Evolutionary conservation across 64 coral and sea anemone genomes (phyloP).

Genomic region (Platygyra sinensis): DNA sequence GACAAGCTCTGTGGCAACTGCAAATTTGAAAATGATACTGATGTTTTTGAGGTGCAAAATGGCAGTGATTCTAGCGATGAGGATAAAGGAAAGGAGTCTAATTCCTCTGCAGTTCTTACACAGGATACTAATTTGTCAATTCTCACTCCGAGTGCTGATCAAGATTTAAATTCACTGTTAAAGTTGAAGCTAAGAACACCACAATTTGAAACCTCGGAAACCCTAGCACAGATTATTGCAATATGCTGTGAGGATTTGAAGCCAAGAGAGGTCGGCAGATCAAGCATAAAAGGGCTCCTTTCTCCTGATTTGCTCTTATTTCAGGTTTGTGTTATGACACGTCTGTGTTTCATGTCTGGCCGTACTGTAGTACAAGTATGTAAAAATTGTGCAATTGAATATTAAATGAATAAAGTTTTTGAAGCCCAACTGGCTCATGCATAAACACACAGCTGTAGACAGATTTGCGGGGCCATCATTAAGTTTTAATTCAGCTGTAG

Average conservation of each 20-base stretch:
- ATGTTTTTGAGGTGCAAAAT: constrained; percentile 19
- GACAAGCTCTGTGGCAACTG: background rate
- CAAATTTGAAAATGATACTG: background rate
- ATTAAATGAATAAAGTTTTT: too few relatives aligned
- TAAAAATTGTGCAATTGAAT: too few relatives aligned
- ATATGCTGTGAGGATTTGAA: background rate
- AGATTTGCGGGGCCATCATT: too few relatives aligned
- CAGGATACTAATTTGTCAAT: background rate
- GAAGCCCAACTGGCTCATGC: too few relatives aligned
- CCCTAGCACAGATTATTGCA: constrained; percentile 15
- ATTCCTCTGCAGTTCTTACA: background rate
- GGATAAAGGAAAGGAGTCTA: background rate
- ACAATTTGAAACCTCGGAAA: background rate
- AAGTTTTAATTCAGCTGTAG: too few relatives aligned
- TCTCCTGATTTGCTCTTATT: constrained; percentile 34
- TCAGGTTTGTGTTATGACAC: constrained; percentile 22
- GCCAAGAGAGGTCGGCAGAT: background rate
- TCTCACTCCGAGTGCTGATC: background rate
- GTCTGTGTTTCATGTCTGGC: background rate
- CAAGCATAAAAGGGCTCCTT: constrained; percentile 16
- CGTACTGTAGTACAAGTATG: too few relatives aligned
- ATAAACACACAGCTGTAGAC: too few relatives aligned
- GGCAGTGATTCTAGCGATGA: background rate
- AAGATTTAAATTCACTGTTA: background rate
- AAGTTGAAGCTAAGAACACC: constrained; percentile 2